phyloP scores from a whole-genome alignment of 2,888 invertebrate species.

The Oegoconia quadripuncta region DNA sequence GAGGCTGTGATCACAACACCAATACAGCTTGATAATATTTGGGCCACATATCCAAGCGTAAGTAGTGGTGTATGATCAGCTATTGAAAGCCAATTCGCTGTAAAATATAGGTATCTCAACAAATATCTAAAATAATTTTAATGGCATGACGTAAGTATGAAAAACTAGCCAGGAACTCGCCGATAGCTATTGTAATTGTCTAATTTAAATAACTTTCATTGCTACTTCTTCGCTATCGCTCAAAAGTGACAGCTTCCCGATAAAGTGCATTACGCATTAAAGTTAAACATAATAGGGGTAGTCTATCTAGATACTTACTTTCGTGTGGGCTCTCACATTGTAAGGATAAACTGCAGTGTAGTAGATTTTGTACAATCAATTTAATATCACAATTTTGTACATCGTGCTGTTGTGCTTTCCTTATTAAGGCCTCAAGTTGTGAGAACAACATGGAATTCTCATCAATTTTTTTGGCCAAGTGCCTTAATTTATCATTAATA shows the following conservation, averaged over 20 bases:
- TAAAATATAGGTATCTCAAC: not conserved
- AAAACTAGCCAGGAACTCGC: too few species aligned
- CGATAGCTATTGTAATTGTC: too few species aligned
- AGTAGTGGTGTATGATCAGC: constrained; percentile 11
- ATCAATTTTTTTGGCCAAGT: constrained; percentile 19
- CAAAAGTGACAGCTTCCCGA: too few species aligned
- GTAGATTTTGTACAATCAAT: constrained; percentile 24
- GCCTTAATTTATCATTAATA: constrained; percentile 7
- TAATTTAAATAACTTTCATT: too few species aligned
- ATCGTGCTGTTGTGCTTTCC: constrained; percentile 24
- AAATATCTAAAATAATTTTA: not conserved
- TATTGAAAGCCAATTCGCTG: not conserved
- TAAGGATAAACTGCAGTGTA: constrained; percentile 7
- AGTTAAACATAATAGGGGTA: too few species aligned
- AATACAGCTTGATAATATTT: not conserved
- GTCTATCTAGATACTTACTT: too few species aligned
- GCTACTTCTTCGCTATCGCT: too few species aligned
- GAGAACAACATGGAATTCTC: constrained; percentile 24
- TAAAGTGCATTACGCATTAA: too few species aligned
- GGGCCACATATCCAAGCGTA: constrained; percentile 15
- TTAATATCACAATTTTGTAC: constrained; percentile 24
- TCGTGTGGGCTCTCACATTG: too few species aligned
- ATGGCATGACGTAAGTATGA: too few species aligned
- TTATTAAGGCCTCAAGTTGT: constrained; percentile 27
- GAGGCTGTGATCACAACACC: constrained; percentile 3